phyloP scores from a whole-genome alignment of 2,113 vertebrate species.

The Hippocampus guttulatus region DNA sequence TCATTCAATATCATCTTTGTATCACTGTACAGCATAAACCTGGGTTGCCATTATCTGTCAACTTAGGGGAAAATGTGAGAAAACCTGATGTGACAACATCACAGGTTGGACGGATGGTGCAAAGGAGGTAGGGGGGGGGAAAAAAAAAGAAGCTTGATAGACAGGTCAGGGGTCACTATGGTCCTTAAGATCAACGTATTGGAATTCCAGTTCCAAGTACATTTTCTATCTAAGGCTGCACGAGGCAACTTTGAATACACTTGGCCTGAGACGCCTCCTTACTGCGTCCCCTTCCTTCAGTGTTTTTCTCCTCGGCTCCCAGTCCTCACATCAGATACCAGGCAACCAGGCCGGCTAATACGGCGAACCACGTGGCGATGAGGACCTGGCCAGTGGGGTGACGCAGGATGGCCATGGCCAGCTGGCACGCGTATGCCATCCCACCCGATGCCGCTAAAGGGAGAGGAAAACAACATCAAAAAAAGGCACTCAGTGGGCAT shows the following conservation, averaged over 20 bases:
- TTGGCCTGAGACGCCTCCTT: constrained; percentile 1
- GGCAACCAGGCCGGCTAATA: constrained; percentile 76
- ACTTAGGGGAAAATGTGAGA: background rate
- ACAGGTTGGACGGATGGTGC: constrained; percentile 16
- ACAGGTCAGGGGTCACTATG: background rate
- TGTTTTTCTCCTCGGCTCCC: constrained; percentile 1
- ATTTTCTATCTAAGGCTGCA: constrained; percentile 2
- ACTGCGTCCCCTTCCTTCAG: constrained; percentile 1
- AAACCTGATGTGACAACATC: constrained; percentile 7
- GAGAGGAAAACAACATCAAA: background rate
- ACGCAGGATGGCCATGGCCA: constrained; percentile 68
- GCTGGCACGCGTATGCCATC: constrained; percentile 67
- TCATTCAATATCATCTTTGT: background rate
- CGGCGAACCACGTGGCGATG: constrained; percentile 77
- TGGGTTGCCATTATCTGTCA: background rate
- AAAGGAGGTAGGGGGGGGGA: constrained; percentile 45
- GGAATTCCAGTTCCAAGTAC: constrained; percentile 1
- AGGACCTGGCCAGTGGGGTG: constrained; percentile 82
- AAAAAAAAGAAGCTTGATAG: constrained; percentile 14
- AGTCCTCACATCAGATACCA: constrained; percentile 87
- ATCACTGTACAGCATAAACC: background rate
- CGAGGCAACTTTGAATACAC: constrained; percentile 12
- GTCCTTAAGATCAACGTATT: constrained; percentile 6
- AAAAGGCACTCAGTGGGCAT: too few relatives aligned
- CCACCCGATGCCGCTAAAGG: constrained; percentile 66